Conservation (phyloP, 2,797 vertebrate species). For the Melanotaenia maccullochi region DNA sequence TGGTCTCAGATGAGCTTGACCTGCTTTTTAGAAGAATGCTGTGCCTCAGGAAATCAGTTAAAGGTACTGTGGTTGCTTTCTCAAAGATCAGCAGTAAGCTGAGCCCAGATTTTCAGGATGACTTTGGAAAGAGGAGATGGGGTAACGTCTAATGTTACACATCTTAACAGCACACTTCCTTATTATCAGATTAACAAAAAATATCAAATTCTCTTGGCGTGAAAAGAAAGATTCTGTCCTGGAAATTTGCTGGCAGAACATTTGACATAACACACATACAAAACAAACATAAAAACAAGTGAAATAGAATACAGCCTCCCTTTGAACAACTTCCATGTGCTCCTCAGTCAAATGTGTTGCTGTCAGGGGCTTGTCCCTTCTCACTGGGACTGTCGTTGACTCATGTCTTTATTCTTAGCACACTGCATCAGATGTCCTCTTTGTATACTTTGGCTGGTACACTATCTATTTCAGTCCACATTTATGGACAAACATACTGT, state of each 20-base stretch:
- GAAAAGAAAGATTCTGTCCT: background rate
- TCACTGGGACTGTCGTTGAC: slow-evolving; percentile 53
- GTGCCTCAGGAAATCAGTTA: slow-evolving; percentile 34
- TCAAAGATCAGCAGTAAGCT: slow-evolving; percentile 32
- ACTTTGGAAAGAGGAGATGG: slow-evolving; percentile 15
- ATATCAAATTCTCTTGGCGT: background rate
- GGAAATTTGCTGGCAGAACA: background rate
- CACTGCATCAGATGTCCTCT: slow-evolving; percentile 58
- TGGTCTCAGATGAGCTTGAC: slow-evolving; percentile 60
- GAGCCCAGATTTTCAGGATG: slow-evolving; percentile 6
- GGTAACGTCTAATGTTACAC: slow-evolving; percentile 24
- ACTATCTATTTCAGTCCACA: slow-evolving; percentile 59
- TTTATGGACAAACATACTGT: slow-evolving; percentile 60
- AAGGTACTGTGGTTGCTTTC: slow-evolving; percentile 27
- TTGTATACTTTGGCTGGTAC: slow-evolving; percentile 51
- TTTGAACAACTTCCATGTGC: slow-evolving; percentile 10
- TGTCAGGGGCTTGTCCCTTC: slow-evolving; percentile 31
- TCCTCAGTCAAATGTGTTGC: slow-evolving; percentile 36
- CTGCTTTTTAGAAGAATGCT: slow-evolving; percentile 57
- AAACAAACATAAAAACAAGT: background rate
- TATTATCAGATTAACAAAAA: slow-evolving; percentile 4
- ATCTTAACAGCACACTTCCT: background rate
- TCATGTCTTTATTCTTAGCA: slow-evolving; percentile 65
- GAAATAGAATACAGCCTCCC: background rate
- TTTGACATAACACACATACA: background rate